These are phyloP conservation scores for Candidula unifasciata DNA, from an alignment of 2,888 invertebrate genomes.

Conservation along the genomic window DNA sequence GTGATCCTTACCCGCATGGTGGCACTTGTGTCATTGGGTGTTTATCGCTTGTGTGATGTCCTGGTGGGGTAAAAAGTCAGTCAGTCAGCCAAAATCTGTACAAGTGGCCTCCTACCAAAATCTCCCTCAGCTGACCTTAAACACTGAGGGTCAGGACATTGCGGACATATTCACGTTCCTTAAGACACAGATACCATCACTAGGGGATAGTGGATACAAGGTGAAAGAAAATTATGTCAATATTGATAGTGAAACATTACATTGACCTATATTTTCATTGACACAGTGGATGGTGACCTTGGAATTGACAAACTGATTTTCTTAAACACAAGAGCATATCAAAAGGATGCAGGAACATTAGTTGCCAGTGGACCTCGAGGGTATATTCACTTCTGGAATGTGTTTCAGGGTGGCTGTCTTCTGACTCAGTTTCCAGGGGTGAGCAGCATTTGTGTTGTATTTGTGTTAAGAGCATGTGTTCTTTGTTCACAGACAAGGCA, in stretches of 20 bases:
- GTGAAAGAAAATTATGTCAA: background rate
- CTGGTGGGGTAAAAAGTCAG: too few species aligned
- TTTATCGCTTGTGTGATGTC: too few species aligned
- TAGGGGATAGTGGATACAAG: background rate
- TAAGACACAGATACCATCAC: background rate
- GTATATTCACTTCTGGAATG: conserved; percentile 78
- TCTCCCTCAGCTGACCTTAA: too few species aligned
- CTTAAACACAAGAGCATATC: conserved; percentile 70
- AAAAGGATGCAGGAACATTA: conserved; percentile 75
- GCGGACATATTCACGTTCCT: background rate
- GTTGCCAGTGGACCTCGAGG: conserved; percentile 72
- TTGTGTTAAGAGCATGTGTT: background rate
- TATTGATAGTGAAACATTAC: background rate
- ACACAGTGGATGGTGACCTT: conserved; percentile 76
- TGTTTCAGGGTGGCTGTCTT: conserved; percentile 76
- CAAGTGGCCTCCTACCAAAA: too few species aligned
- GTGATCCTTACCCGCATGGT: too few species aligned
- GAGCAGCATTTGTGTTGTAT: conserved; percentile 51
- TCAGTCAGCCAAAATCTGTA: too few species aligned
- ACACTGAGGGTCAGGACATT: background rate
- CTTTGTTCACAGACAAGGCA: too few species aligned
- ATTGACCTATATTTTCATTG: background rate
- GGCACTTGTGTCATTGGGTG: too few species aligned
- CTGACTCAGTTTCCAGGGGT: conserved; percentile 76
- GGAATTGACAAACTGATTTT: conserved; percentile 76